A percentile compares a stretch with the other conserved stretches of the same genome.
Conservation (phyloP, 2,888 invertebrate genomes). For the Octodonta nipae region DNA sequence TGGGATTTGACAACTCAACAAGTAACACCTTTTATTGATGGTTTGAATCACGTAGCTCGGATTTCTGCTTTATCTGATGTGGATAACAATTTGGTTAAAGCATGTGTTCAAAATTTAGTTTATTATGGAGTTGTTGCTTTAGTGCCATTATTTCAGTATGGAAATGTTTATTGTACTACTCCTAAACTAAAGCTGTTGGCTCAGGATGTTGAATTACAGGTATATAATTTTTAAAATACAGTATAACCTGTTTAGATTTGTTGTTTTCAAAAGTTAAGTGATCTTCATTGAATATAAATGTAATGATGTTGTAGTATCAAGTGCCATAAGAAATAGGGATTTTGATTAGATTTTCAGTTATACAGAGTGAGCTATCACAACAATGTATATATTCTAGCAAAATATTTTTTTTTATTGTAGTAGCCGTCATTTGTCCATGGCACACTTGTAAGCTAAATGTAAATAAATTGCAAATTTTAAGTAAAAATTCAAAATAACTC, state of each 20-base stretch:
- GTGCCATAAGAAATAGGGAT: too few relatives aligned
- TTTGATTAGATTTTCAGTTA: too few relatives aligned
- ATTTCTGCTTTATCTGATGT: slow-evolving; percentile 85
- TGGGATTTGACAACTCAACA: slow-evolving; percentile 94
- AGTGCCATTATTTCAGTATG: slow-evolving; percentile 51
- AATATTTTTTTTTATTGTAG: too few relatives aligned
- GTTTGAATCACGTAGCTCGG: slow-evolving; percentile 80
- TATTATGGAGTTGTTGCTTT: slow-evolving; percentile 55
- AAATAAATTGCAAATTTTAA: too few relatives aligned
- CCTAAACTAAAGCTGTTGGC: slow-evolving; percentile 41
- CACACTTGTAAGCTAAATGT: too few relatives aligned
- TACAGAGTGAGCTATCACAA: too few relatives aligned
- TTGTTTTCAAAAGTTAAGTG: not conserved
- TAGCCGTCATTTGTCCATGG: too few relatives aligned
- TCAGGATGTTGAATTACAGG: slow-evolving; percentile 37
- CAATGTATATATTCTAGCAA: too few relatives aligned
- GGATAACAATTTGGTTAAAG: slow-evolving; percentile 84
- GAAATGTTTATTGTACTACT: slow-evolving; percentile 51
- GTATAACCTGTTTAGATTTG: not conserved
- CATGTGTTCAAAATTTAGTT: slow-evolving; percentile 82
- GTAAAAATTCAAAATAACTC: too few relatives aligned
- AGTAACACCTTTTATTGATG: slow-evolving; percentile 76
- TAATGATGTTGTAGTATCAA: too few relatives aligned
- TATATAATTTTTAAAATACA: too few relatives aligned
- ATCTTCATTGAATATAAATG: slow-evolving; percentile 1